Conservation (phyloP, 1,140 invertebrate species). For the Procambarus clarkii region DNA sequence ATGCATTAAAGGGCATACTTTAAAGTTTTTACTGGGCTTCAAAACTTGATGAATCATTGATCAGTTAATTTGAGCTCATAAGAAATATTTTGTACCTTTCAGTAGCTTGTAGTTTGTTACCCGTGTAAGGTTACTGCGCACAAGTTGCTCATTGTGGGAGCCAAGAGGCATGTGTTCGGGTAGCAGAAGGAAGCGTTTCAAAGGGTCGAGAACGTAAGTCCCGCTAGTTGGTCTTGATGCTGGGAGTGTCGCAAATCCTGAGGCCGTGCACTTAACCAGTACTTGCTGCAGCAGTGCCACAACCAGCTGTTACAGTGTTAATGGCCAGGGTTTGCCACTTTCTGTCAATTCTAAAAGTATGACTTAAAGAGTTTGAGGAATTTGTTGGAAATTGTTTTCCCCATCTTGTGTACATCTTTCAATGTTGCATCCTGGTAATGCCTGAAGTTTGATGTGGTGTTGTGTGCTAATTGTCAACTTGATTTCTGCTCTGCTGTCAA, state of each 20-base stretch:
- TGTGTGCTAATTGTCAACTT: slow-evolving; percentile 58
- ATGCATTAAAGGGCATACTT: slow-evolving; percentile 25
- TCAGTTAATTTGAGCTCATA: slow-evolving; percentile 32
- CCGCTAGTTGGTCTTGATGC: not conserved
- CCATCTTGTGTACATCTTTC: slow-evolving; percentile 41
- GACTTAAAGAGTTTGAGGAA: not conserved
- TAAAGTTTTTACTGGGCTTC: slow-evolving; percentile 24
- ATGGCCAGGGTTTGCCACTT: not conserved
- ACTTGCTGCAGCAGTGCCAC: not conserved
- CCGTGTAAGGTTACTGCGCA: slow-evolving; percentile 44
- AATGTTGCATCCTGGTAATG: slow-evolving; percentile 58
- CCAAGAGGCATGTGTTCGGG: slow-evolving; percentile 12
- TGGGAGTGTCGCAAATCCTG: not conserved
- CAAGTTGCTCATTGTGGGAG: slow-evolving; percentile 54
- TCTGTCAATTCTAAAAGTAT: not conserved
- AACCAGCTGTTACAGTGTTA: not conserved
- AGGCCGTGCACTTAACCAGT: not conserved
- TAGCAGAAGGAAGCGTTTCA: not conserved
- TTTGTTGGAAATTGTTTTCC: slow-evolving; percentile 20
- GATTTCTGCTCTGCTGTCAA: slow-evolving; percentile 52
- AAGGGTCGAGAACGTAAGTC: not conserved
- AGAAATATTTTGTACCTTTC: slow-evolving; percentile 59
- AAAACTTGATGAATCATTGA: slow-evolving; percentile 25
- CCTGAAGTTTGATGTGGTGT: slow-evolving; percentile 63
- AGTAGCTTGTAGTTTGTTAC: slow-evolving; percentile 61